Evolutionary conservation across 2,888 invertebrate genomes (phyloP), one percentile per base, ranked within the genome.

Genomic region (Aethes cnicana): DNA sequence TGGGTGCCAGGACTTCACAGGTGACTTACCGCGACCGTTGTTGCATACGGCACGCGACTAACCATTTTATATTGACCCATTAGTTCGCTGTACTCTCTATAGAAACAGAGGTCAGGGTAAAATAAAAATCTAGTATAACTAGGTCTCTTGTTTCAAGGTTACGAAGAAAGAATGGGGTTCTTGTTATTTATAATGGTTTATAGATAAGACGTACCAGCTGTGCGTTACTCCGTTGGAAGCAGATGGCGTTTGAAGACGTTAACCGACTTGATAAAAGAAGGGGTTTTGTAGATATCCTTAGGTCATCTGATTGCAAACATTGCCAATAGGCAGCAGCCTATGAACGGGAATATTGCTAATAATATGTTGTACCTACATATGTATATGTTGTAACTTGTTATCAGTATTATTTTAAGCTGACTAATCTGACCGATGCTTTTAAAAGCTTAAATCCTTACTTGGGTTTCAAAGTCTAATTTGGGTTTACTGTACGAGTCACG

Each of bases 171-270:
- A n/a, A n/a, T n/a, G n/a, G n/a, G n/a, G n/a, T n/a, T n/a, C n/a
- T n/a, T n/a, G n/a, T n/a, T n/a, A n/a, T n/a, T n/a, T n/a, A 36
- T 7, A 35, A 1, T 54, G 54, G 55, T 32, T 23, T 16, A 11
- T 16, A 53, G 58, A 56, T 56, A 56, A 58, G 47, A 28, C 18
- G 25, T n/a, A 35, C 28, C 58, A 56, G 58, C 42, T 58, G 58
- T 52, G 41, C 58, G 41, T 36, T 54, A 56, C 54, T 42, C 47
- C 49, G 43, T 56, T 53, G 33, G 20, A 30, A 49, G 49, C 58
- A 58, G 56, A 54, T 56, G 58, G 54, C 20, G 50, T 53, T 43
- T 58, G 35, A 25, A 50, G 42, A 42, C 11, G 20, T 44, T 42
- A 44, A 53, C 37, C 30, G 49, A 23, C 26, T 32, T 18, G 36